Evolutionary conservation across 2,888 invertebrate species (phyloP).

Genomic region (Eumerus sabulonum): DNA sequence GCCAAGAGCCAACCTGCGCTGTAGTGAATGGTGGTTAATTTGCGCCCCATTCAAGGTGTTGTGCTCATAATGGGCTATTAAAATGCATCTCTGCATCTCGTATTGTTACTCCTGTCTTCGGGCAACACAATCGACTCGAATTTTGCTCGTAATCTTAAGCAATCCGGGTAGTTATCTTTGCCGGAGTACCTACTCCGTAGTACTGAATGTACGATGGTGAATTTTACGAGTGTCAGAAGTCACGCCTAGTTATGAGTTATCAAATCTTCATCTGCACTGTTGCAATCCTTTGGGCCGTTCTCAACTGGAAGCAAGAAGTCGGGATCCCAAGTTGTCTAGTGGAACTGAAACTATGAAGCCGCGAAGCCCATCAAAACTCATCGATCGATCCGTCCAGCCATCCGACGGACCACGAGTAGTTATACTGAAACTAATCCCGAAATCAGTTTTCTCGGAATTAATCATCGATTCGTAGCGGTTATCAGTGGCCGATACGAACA

Average conservation of each 20-base stretch:
- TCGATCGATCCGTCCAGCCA: background rate
- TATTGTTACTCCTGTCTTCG: conserved; percentile 3
- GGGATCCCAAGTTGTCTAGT: background rate
- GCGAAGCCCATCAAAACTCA: too few species aligned
- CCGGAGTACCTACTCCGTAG: background rate
- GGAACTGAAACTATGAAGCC: conserved; percentile 1
- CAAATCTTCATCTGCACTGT: conserved; percentile 73
- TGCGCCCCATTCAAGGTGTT: conserved; percentile 30
- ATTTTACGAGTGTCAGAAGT: conserved; percentile 74
- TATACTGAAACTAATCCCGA: conserved; percentile 38
- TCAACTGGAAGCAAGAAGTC: conserved; percentile 28
- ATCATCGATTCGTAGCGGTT: conserved; percentile 24
- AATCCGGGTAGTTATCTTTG: conserved; percentile 23
- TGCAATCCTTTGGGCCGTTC: background rate
- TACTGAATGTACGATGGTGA: conserved; percentile 28
- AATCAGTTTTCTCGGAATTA: conserved; percentile 59
- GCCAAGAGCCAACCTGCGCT: background rate
- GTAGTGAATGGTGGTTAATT: conserved; percentile 21
- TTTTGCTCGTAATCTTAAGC: conserved; percentile 10
- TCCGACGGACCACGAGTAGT: background rate
- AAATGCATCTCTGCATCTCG: conserved; percentile 23
- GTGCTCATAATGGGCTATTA: conserved; percentile 33
- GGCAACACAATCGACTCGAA: conserved; percentile 35
- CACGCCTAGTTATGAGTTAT: conserved; percentile 77
- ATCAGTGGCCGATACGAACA: background rate